phyloP scores from a whole-genome alignment of 2,113 vertebrate genomes.

The Bungarus multicinctus region DNA sequence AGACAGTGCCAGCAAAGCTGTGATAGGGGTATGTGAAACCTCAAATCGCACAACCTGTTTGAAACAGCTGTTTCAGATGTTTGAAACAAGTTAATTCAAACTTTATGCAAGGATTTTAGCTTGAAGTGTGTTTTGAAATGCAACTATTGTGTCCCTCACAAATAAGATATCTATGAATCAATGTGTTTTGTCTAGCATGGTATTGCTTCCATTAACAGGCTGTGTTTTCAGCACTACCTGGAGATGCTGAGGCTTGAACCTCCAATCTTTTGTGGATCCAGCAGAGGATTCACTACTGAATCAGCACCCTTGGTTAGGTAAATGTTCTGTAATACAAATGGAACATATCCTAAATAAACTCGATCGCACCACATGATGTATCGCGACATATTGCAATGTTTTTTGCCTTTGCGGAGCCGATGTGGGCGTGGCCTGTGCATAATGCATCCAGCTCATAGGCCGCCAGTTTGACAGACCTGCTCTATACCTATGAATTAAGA shows the following conservation, averaged over 20 bases:
- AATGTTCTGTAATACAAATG: background rate
- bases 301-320: background rate
- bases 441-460: too few relatives aligned
- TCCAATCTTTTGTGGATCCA: background rate
- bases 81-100: background rate
- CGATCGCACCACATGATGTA: too few relatives aligned
- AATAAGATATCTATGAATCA: background rate
- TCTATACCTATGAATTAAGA: background rate
- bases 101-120: background rate
- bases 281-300: background rate
- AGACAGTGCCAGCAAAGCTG: background rate
- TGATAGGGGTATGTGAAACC: background rate
- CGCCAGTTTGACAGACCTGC: background rate
- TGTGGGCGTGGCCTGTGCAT: too few relatives aligned
- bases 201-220: background rate
- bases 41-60: background rate
- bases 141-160: background rate
- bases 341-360: background rate
- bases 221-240: background rate
- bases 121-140: background rate
- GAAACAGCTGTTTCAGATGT: background rate
- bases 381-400: too few relatives aligned
- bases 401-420: too few relatives aligned
- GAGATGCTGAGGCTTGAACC: background rate
- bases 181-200: background rate